Conservation (phyloP, 2,888 invertebrate genomes). For the Zygothrica quintamaculata region DNA sequence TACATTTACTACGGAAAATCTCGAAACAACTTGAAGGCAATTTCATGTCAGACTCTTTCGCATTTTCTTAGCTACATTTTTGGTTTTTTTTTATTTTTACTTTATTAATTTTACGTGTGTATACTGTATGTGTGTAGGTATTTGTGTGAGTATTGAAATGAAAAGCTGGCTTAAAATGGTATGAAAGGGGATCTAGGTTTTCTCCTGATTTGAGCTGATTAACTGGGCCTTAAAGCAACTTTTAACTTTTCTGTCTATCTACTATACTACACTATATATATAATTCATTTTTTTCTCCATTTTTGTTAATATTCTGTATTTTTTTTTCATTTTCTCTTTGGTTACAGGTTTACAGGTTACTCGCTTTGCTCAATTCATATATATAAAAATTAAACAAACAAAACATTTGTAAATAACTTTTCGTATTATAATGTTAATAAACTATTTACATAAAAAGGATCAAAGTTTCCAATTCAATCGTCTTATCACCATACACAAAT, state of each 20-base stretch:
- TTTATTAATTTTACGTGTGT: conserved; percentile 10
- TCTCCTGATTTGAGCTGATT: too few species aligned
- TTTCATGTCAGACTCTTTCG: conserved; percentile 82
- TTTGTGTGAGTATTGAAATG: conserved; percentile 2
- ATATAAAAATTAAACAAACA: too few species aligned
- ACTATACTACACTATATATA: conserved; percentile 12
- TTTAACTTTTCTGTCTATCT: conserved; percentile 6
- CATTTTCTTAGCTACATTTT: conserved; percentile 34
- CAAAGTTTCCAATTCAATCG: too few species aligned
- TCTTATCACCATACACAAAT: too few species aligned
- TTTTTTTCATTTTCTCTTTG: background rate
- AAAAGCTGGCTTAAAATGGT: too few species aligned
- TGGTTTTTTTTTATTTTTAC: conserved; percentile 18
- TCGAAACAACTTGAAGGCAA: conserved; percentile 82
- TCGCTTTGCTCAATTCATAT: conserved; percentile 7
- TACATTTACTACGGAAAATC: conserved; percentile 55
- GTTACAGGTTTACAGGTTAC: conserved; percentile 13
- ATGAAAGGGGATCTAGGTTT: too few species aligned
- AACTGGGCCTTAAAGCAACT: too few species aligned
- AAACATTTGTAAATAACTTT: conserved; percentile 14
- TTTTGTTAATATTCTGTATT: too few species aligned
- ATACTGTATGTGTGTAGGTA: conserved; percentile 7
- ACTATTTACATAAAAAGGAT: background rate
- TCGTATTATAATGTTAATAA: background rate
- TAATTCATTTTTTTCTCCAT: too few species aligned